These are phyloP conservation scores for Actinernus sp. DNA, from an alignment of 92 coral and sea anemone genomes.

Conservation along the genomic window DNA sequence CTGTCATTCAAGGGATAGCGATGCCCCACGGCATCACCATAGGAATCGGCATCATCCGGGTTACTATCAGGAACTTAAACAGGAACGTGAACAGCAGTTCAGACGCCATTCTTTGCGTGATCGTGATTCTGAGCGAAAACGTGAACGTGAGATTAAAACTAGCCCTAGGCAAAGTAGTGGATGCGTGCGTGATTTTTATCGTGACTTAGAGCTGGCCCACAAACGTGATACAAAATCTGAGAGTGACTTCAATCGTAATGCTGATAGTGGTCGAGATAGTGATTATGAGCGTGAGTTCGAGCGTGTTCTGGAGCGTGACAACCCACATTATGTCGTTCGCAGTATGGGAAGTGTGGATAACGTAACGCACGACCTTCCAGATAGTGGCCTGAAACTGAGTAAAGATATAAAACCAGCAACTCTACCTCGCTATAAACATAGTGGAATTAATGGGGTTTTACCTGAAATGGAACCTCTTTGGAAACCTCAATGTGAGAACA, in stretches of 20 bases:
- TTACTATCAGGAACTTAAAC: conserved; percentile 24
- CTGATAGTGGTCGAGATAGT: background rate
- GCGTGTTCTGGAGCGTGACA: conserved; percentile 10
- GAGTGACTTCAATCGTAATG: background rate
- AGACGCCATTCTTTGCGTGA: conserved; percentile 2
- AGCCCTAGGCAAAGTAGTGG: background rate
- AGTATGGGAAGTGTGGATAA: background rate
- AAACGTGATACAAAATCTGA: background rate
- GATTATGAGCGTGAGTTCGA: conserved; percentile 37
- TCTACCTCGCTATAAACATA: background rate
- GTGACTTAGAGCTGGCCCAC: conserved; percentile 14
- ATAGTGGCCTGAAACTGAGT: conserved; percentile 13
- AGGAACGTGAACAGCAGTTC: conserved; percentile 21
- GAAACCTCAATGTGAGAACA: background rate
- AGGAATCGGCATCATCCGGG: conserved; percentile 43
- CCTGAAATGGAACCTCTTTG: conserved; percentile 19
- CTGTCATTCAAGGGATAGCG: conserved; percentile 17
- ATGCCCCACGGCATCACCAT: conserved; percentile 8
- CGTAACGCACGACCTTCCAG: conserved; percentile 2
- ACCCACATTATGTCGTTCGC: background rate
- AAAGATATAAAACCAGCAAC: background rate
- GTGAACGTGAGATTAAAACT: background rate
- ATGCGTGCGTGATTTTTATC: conserved; percentile 26
- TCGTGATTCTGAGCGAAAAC: conserved; percentile 6
- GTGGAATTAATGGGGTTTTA: conserved; percentile 5